A percentile compares a stretch with the other conserved stretches of the same genome.
Conservation (phyloP, 2,797 vertebrate species). For the Syndactyla subalaris region DNA sequence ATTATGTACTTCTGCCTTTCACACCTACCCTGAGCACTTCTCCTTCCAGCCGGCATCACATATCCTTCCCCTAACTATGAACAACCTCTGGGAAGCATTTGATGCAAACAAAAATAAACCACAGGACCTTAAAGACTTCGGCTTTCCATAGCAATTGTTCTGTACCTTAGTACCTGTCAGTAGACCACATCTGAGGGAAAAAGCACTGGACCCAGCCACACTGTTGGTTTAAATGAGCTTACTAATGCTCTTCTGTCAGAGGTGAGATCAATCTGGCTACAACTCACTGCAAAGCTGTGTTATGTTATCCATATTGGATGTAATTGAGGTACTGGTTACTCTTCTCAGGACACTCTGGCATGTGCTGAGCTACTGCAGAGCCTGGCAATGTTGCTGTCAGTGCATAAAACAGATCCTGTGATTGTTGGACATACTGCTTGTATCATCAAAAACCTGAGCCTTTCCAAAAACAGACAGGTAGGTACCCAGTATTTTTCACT, state of each 20-base stretch:
- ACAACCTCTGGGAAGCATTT: not conserved
- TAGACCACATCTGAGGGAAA: not conserved
- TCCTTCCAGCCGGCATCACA: not conserved
- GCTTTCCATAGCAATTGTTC: not conserved
- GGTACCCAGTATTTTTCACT: not conserved
- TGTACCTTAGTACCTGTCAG: not conserved
- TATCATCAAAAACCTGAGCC: conserved; percentile 76
- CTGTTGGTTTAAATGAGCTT: not conserved
- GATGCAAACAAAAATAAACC: not conserved
- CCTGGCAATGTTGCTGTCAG: conserved; percentile 73
- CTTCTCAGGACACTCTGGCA: conserved; percentile 74
- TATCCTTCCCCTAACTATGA: not conserved
- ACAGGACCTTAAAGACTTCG: not conserved
- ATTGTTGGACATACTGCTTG: conserved; percentile 74
- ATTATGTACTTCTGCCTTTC: fast-evolving
- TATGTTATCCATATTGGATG: not conserved
- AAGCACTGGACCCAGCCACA: not conserved
- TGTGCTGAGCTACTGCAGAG: conserved; percentile 74
- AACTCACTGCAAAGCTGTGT: not conserved
- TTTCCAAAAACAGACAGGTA: conserved; percentile 66
- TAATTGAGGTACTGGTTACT: not conserved
- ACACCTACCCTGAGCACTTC: not conserved
- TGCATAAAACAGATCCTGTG: conserved; percentile 59
- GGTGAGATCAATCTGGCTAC: fast-evolving
- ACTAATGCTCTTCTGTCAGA: not conserved